phyloP scores from a whole-genome alignment of 2,113 vertebrate genomes.

The Ginglymostoma cirratum region DNA sequence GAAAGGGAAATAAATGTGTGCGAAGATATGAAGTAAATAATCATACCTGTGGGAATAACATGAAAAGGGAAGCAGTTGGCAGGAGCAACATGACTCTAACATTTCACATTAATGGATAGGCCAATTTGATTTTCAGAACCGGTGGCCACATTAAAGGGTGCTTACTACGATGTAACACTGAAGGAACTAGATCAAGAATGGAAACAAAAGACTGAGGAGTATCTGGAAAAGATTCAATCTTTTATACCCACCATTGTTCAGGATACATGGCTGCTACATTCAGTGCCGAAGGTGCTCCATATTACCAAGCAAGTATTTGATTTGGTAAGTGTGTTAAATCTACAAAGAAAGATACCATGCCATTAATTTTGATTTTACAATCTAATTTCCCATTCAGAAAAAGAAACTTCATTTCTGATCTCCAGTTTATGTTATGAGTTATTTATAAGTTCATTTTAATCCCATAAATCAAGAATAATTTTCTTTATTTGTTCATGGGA shows the following conservation, averaged over 20 bases:
- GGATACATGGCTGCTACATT: constrained; percentile 56
- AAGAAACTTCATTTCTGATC: neutral
- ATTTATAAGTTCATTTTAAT: neutral
- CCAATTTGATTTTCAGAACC: constrained; percentile 55
- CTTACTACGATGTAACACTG: constrained; percentile 69
- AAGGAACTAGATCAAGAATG: constrained; percentile 60
- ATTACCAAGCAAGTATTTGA: constrained; percentile 52
- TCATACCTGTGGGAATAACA: neutral
- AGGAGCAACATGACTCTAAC: neutral
- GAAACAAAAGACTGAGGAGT: constrained; percentile 55
- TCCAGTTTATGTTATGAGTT: neutral
- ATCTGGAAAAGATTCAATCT: constrained; percentile 49
- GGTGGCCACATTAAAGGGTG: constrained; percentile 65
- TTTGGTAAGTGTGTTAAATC: constrained; percentile 54
- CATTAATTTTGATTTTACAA: neutral
- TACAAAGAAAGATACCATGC: neutral
- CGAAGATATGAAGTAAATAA: neutral
- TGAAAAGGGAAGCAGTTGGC: neutral
- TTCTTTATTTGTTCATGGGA: too few species aligned
- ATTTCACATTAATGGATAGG: neutral
- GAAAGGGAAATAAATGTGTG: neutral
- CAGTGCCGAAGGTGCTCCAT: constrained; percentile 48
- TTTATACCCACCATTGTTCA: constrained; percentile 55
- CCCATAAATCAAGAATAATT: too few species aligned
- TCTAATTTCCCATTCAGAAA: neutral